A percentile compares a stretch with the other conserved stretches of the same genome.
phyloP scores from a whole-genome alignment of 2,888 invertebrate genomes.

The Meliscaeva auricollis region DNA sequence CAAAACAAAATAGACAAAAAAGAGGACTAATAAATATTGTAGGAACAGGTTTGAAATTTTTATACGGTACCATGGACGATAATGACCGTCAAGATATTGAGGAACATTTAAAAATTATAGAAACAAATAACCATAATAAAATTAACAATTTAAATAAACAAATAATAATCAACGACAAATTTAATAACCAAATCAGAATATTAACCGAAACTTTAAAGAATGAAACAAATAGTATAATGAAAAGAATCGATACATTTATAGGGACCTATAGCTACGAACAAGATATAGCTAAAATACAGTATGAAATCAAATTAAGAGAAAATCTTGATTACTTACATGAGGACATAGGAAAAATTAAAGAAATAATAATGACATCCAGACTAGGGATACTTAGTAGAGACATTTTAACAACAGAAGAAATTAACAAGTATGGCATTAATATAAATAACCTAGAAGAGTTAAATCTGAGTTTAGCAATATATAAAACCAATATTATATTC shows the following conservation, averaged over 20 bases:
- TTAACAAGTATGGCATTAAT: neutral
- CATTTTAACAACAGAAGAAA: neutral
- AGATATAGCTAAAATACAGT: neutral
- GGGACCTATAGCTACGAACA: neutral
- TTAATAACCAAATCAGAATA: constrained; percentile 11
- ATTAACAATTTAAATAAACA: constrained; percentile 16
- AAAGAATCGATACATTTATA: neutral
- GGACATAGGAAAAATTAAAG: neutral
- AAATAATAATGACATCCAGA: neutral
- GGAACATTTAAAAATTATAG: constrained; percentile 19
- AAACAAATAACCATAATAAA: constrained; percentile 8
- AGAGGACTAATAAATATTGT: constrained; percentile 25
- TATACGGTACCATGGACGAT: constrained; percentile 45
- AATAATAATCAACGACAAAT: constrained; percentile 28
- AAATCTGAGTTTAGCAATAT: no score
- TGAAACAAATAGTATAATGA: neutral
- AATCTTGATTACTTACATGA: neutral
- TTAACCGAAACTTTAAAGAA: neutral
- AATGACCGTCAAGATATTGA: constrained; percentile 17
- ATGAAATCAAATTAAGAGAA: neutral
- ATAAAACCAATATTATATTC: neutral
- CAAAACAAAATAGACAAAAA: constrained; percentile 18
- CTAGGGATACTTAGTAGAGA: neutral
- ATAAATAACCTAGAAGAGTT: neutral
- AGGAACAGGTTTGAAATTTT: constrained; percentile 36